These are phyloP conservation scores for Tribolium freemani DNA, from an alignment of 2,888 invertebrate genomes.

Conservation along the genomic window DNA sequence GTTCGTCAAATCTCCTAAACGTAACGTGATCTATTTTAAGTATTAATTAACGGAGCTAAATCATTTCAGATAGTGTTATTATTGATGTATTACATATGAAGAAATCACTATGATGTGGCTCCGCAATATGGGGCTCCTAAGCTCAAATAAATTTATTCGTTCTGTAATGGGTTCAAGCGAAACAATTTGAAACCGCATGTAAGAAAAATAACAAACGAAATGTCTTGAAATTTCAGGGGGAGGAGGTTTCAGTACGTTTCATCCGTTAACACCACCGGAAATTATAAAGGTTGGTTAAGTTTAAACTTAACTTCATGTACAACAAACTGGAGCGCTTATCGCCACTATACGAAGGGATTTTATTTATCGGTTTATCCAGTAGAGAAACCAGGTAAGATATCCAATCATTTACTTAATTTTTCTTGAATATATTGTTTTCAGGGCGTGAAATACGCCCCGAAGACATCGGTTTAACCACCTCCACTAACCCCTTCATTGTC, in stretches of 20 bases:
- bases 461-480: slow-evolving; percentile 85
- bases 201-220: no score
- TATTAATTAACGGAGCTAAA: no score
- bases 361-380: slow-evolving; percentile 84
- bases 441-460: slow-evolving; percentile 87
- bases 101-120: no score
- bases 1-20: no score
- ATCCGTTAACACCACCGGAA: slow-evolving; percentile 81
- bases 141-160: no score
- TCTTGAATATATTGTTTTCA: slow-evolving; percentile 57
- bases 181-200: no score
- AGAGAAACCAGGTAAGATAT: slow-evolving; percentile 74
- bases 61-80: no score
- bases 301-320: slow-evolving; percentile 87
- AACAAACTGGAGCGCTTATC: slow-evolving; percentile 81
- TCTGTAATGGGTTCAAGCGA: no score
- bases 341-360: slow-evolving; percentile 86
- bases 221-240: slow-evolving; percentile 69
- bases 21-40: no score
- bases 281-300: slow-evolving; percentile 88
- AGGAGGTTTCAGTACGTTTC: slow-evolving; percentile 82
- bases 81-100: no score
- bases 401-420: not conserved
- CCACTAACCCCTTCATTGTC: slow-evolving; percentile 85
- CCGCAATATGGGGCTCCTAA: no score